Base-by-base conservation (phyloP, 2,797 vertebrate genomes). In the Anas flavirostris region DNA sequence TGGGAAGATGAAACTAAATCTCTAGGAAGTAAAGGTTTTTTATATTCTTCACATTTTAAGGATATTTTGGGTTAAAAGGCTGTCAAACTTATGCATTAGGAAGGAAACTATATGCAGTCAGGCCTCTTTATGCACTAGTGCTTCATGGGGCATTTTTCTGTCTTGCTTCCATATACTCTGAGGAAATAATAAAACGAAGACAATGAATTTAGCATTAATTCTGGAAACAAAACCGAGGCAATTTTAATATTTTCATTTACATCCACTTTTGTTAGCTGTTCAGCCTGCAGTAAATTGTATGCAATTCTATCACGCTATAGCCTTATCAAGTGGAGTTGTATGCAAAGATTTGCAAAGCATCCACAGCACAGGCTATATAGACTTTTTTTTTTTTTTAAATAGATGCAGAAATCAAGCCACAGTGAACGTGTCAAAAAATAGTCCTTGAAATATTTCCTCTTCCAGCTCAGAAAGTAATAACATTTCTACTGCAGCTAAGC, bases 391-490 rank as follows among this genome's bases (percentile, higher is more conserved):
- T 77, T 55, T 63, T 35, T 75, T 85, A 84, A 95, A 94, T 94
- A 85, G 88, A 87, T 95, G 91, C 69, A 96, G 94, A 96, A 95
- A 95, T 93, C 90, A 92, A 94, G 70, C 70, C 74, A 79, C 83
- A 82, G 90, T 88, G 88, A 95, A 93, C 64, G 77, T 94, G 90
- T 96, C 95, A 96, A 90, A 94, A 96, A 91, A 75, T 88, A 88
- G 73, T 92, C 83, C 81, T 94, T 96, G 95, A 94, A 96, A 94
- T 96, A 96, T 91, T 96, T 94, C 68, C 83, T 93, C 83, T 88
- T 94, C 72, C 55, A 91, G 72, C 88, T 78, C 82, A 31, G 77
- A 94, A 96, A 94, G 86, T 96, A 96, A 96, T 96, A 96, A 85
- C 86, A 44, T 93, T 92, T 88, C 93, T 87, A 91, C 83, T 17